A percentile compares a stretch with the other conserved stretches of the same genome.
Evolutionary conservation across 2,888 invertebrate species (phyloP).

Genomic region (Apamea monoglypha): DNA sequence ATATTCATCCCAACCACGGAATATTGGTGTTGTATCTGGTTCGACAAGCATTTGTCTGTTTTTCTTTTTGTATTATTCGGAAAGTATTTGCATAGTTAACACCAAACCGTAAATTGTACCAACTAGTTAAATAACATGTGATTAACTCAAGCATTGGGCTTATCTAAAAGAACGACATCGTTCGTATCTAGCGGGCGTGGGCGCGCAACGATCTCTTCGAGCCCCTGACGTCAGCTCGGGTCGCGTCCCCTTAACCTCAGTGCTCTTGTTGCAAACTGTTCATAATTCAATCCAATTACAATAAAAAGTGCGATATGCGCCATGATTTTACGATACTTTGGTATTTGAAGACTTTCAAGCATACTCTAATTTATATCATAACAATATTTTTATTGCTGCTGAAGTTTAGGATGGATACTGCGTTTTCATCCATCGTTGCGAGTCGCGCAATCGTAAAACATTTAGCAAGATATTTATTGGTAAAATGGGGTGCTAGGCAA

Average conservation of each 20-base stretch:
- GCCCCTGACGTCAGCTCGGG: slow-evolving; percentile 77
- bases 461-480: neutral
- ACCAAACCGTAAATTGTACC: slow-evolving; percentile 17
- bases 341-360: slow-evolving; percentile 5
- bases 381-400: neutral
- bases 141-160: slow-evolving; percentile 69
- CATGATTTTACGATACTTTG: slow-evolving; percentile 42
- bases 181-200: slow-evolving; percentile 78
- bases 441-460: neutral
- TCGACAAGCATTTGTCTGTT: neutral
- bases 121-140: slow-evolving; percentile 55
- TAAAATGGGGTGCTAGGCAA: neutral
- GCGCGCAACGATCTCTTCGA: slow-evolving; percentile 69
- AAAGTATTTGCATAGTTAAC: slow-evolving; percentile 1
- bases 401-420: neutral
- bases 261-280: slow-evolving; percentile 76
- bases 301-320: slow-evolving; percentile 67
- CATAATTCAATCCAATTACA: slow-evolving; percentile 75
- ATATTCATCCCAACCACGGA: neutral
- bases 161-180: slow-evolving; percentile 76
- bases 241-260: slow-evolving; percentile 81
- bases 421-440: neutral
- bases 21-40: neutral
- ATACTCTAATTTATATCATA: neutral
- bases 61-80: neutral